Percentiles rank a stretch among this genome's conserved stretches.
phyloP scores from a whole-genome alignment of 1,140 invertebrate species.

The Drosophila mojavensis region DNA sequence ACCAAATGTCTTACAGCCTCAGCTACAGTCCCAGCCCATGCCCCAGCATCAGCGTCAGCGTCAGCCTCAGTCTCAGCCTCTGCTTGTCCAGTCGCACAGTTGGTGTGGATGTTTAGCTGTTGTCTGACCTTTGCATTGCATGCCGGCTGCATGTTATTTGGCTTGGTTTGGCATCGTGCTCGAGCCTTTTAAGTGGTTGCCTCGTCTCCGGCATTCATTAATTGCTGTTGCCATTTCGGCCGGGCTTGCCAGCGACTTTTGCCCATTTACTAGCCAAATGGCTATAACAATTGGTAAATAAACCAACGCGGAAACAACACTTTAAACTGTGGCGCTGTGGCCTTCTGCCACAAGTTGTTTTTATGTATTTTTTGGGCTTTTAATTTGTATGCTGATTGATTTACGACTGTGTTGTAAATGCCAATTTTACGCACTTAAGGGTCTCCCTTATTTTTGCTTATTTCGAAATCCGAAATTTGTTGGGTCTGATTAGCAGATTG shows the following conservation, averaged over 20 bases:
- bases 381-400: constrained; percentile 52
- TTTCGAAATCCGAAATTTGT: background rate
- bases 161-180: constrained; percentile 47
- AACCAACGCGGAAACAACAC: constrained; percentile 35
- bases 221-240: constrained; percentile 71
- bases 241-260: constrained; percentile 37
- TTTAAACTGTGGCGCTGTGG: constrained; percentile 10
- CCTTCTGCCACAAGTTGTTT: constrained; percentile 2
- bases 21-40: background rate
- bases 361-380: constrained; percentile 8
- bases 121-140: constrained; percentile 66
- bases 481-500: background rate
- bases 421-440: constrained; percentile 10
- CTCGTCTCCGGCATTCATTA: constrained; percentile 51
- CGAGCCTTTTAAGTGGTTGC: constrained; percentile 50
- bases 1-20: constrained; percentile 29
- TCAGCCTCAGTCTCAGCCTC: background rate
- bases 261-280: constrained; percentile 37
- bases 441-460: constrained; percentile 30
- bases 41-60: background rate
- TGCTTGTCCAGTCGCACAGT: constrained; percentile 11
- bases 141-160: constrained; percentile 28
- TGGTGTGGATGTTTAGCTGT: constrained; percentile 6
- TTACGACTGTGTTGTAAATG: constrained; percentile 41
- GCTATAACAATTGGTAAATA: constrained; percentile 37